Percentiles rank a stretch among this genome's conserved stretches.
Conservation (phyloP, 2,113 vertebrate genomes). For the Acrocephalus arundinaceus region DNA sequence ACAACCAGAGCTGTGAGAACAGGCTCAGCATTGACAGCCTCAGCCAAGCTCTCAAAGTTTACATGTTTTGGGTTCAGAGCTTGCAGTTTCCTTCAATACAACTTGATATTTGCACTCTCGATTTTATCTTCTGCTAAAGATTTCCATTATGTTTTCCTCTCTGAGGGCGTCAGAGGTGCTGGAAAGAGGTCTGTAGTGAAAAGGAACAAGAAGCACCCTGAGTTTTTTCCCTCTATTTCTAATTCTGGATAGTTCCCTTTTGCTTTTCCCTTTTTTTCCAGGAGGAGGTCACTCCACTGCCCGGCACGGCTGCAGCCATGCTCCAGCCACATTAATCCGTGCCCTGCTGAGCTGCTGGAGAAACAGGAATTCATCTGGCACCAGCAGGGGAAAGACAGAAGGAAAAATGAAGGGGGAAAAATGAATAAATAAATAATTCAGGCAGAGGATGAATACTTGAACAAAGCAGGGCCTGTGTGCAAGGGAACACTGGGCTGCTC, state of each 20-base stretch:
- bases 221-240: not conserved
- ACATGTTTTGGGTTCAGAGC: not conserved
- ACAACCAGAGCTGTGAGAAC: not conserved
- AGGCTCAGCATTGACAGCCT: not conserved
- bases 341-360: conserved; percentile 65
- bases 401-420: conserved; percentile 56
- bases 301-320: not conserved
- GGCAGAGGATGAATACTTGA: conserved; percentile 37
- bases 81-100: conserved; percentile 16
- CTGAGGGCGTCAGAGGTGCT: not conserved
- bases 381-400: conserved; percentile 63
- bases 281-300: conserved; percentile 45
- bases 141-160: not conserved
- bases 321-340: conserved; percentile 60
- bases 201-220: conserved; percentile 29
- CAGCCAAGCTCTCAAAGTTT: not conserved
- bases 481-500: not conserved
- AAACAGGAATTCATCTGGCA: conserved; percentile 67
- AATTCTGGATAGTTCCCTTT: conserved; percentile 45
- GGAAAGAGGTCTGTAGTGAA: conserved; percentile 14
- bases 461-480: conserved; percentile 14
- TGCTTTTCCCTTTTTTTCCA: conserved; percentile 21
- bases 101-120: not conserved
- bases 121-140: conserved; percentile 32
- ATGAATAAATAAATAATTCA: conserved; percentile 70